Base-by-base conservation (phyloP, 2,888 invertebrate species). In the Nymphalis polychloros region DNA sequence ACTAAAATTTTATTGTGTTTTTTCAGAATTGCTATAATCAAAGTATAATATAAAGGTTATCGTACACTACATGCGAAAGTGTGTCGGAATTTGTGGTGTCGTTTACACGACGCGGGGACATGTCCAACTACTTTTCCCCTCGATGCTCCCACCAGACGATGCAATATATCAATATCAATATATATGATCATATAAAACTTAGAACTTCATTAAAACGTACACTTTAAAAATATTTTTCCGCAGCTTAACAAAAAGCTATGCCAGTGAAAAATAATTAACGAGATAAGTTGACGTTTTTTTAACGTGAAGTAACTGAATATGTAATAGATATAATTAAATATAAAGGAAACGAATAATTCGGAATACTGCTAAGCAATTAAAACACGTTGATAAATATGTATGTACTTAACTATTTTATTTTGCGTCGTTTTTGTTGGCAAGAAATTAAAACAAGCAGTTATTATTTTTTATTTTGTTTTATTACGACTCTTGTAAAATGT, bases 121-220 rank as follows among this genome's bases (percentile, higher is more conserved):
- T 76, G 74, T 74, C 73, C 65, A 62, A 77, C 77, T 68, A 75
- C 73, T 77, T 78, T 78, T 78, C 74, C 76, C 74, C 69, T 75
- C 71, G 47, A 61, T 73, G 68, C 68, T 59, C 74, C 50, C 23
- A 52, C 52, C 20, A 23, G 52, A 52, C 23, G 4, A 52, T 23
- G 16, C 8, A 10, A 52, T 23, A 16, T 20, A 1, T 3, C 1
- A n/a, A n/a, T 49, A 16, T 20, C 10, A 20, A 23, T 20, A 8
- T 7, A 52, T 52, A 23, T 3, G 53, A 17, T 17, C 53, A 17
- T 55, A 41, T 41, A 41, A 41, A 4, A 41, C 41, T 41, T 41
- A 41, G 13, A 41, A 41, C 13, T 41, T 41, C 3, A 13, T 41
- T 41, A 13, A 10, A 41, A 13, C 41, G 13, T 2, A 13, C 13